Percentiles rank a stretch among this genome's conserved stretches.
phyloP scores from a whole-genome alignment of 2,113 vertebrate species.

The Gymnogyps californianus region DNA sequence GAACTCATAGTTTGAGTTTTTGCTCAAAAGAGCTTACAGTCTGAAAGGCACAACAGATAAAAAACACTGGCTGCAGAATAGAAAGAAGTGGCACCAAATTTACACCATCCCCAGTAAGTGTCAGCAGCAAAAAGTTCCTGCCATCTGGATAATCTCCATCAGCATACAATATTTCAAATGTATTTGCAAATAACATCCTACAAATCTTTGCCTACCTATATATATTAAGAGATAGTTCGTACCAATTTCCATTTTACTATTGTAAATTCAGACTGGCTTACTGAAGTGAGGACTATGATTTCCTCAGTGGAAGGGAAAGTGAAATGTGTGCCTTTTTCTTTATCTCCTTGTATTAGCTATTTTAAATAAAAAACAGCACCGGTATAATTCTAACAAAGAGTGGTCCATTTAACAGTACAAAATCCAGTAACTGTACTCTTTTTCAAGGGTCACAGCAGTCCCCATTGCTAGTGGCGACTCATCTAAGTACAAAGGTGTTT shows the following conservation, averaged over 20 bases:
- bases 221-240: background rate
- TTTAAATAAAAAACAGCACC: background rate
- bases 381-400: background rate
- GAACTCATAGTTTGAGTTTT: background rate
- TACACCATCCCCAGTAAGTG: background rate
- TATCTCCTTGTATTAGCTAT: background rate
- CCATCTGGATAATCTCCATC: background rate
- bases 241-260: background rate
- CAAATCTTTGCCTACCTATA: background rate
- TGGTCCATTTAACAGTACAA: background rate
- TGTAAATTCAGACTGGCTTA: background rate
- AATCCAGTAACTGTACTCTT: background rate
- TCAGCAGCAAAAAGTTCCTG: background rate
- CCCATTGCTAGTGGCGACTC: background rate
- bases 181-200: background rate
- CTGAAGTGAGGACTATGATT: background rate
- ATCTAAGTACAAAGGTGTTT: background rate
- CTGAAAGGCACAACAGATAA: background rate
- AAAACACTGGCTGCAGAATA: background rate
- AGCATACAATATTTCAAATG: background rate
- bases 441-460: background rate
- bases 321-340: background rate
- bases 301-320: background rate
- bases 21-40: background rate
- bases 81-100: background rate